Evolutionary conservation across 2,888 invertebrate species (phyloP).

Genomic region (Polydesmus complanatus): DNA sequence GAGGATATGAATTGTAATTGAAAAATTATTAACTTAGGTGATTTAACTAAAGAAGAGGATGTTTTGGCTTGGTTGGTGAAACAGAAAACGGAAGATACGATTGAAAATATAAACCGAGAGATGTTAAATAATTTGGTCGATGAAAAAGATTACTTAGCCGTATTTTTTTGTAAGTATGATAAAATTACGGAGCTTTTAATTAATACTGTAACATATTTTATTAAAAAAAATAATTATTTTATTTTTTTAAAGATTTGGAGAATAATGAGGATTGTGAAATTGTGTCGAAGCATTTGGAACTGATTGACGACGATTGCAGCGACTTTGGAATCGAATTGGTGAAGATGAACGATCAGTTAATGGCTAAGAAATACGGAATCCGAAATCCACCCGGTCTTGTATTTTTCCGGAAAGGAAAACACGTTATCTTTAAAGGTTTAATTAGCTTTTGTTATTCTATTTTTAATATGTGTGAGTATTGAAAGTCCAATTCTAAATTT

Average conservation of each 20-base stretch:
- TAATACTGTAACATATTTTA: neutral
- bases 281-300: slow-evolving; percentile 50
- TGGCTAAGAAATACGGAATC: slow-evolving; percentile 87
- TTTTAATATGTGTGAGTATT: slow-evolving; percentile 1
- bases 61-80: slow-evolving; percentile 82
- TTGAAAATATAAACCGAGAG: slow-evolving; percentile 75
- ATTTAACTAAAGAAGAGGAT: slow-evolving; percentile 58
- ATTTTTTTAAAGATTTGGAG: slow-evolving; percentile 21
- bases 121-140: slow-evolving; percentile 68
- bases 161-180: slow-evolving; percentile 75
- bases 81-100: slow-evolving; percentile 81
- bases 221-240: no score
- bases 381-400: slow-evolving; percentile 79
- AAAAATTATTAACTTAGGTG: slow-evolving; percentile 39
- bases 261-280: slow-evolving; percentile 24
- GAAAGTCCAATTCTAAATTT: neutral
- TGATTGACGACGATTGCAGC: slow-evolving; percentile 80
- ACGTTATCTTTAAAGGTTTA: slow-evolving; percentile 68
- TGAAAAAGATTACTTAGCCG: slow-evolving; percentile 79
- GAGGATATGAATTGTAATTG: neutral
- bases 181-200: slow-evolving; percentile 7
- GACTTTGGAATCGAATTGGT: slow-evolving; percentile 85
- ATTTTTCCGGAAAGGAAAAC: slow-evolving; percentile 77
- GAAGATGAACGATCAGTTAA: slow-evolving; percentile 69
- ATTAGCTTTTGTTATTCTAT: neutral